phyloP scores from a whole-genome alignment of 1,140 invertebrate species.

The Nasonia vitripennis region DNA sequence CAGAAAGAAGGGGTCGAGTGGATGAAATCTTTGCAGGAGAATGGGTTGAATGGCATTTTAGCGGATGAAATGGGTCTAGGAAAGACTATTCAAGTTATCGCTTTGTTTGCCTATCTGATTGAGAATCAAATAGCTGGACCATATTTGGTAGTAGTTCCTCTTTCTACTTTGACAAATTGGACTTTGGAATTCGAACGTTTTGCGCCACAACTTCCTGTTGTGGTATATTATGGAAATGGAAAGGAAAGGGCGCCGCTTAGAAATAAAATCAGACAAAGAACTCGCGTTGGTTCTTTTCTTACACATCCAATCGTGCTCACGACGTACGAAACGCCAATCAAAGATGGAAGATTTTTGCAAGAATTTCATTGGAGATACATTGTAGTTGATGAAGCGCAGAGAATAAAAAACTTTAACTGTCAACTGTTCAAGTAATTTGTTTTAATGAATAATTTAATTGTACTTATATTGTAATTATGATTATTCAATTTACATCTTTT shows the following conservation, averaged over 20 bases:
- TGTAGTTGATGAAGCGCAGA: conserved; percentile 84
- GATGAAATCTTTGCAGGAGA: conserved; percentile 79
- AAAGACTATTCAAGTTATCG: conserved; percentile 84
- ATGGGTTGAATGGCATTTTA: conserved; percentile 86
- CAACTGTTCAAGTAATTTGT: conserved; percentile 74
- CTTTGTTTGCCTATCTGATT: conserved; percentile 77
- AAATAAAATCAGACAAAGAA: conserved; percentile 65
- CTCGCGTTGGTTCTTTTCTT: conserved; percentile 57
- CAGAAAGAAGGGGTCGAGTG: conserved; percentile 80
- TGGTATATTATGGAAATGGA: conserved; percentile 77
- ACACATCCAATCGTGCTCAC: conserved; percentile 77
- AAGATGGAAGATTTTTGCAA: conserved; percentile 71
- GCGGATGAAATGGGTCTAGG: conserved; percentile 90
- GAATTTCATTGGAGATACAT: conserved; percentile 79
- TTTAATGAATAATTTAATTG: conserved; percentile 8
- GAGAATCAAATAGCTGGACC: conserved; percentile 77
- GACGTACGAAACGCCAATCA: conserved; percentile 78
- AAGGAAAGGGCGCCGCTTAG: conserved; percentile 63
- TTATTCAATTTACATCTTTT: conserved; percentile 52
- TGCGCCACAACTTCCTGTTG: conserved; percentile 78
- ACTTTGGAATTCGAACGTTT: conserved; percentile 81
- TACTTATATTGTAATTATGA: conserved; percentile 13
- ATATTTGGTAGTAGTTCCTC: conserved; percentile 80
- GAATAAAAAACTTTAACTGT: conserved; percentile 82
- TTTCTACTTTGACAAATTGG: conserved; percentile 86